These are phyloP conservation scores for Psylliodes chrysocephalus DNA, from an alignment of 2,888 invertebrate genomes.

Conservation along the genomic window DNA sequence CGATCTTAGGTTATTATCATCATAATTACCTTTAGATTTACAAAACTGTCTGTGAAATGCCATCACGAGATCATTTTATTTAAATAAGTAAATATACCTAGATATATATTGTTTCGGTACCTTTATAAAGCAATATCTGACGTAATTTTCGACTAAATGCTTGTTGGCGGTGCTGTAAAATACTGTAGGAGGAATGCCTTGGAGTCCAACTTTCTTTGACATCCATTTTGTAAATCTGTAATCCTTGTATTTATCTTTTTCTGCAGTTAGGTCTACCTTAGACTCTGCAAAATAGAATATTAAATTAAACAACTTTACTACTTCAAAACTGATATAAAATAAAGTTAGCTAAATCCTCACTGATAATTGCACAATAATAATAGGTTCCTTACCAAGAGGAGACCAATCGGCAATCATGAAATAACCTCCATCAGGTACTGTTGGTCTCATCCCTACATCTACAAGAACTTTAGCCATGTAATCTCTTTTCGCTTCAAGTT, in stretches of 20 bases:
- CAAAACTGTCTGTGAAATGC: neutral
- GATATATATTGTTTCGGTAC: constrained; percentile 62
- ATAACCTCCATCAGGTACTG: constrained; percentile 96
- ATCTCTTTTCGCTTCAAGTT: constrained; percentile 83
- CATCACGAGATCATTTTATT: neutral
- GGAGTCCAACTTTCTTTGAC: constrained; percentile 89
- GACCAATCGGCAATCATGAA: constrained; percentile 97
- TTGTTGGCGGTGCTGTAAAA: constrained; percentile 89
- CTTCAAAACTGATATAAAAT: no score
- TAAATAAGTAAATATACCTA: neutral
- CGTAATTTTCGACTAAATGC: constrained; percentile 82
- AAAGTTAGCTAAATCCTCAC: no score
- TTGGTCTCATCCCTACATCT: constrained; percentile 89
- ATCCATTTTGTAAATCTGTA: constrained; percentile 96
- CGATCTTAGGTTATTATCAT: no score
- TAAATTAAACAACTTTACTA: no score
- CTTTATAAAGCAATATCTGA: constrained; percentile 96
- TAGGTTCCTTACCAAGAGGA: constrained; percentile 69
- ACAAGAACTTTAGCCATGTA: constrained; percentile 77
- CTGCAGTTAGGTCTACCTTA: constrained; percentile 75
- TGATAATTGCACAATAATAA: neutral
- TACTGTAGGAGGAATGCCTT: constrained; percentile 93
- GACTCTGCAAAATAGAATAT: no score
- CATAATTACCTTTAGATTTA: neutral
- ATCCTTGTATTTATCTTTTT: constrained; percentile 81